Base-by-base conservation (phyloP, 1,140 invertebrate species). In the Solen grandis region DNA sequence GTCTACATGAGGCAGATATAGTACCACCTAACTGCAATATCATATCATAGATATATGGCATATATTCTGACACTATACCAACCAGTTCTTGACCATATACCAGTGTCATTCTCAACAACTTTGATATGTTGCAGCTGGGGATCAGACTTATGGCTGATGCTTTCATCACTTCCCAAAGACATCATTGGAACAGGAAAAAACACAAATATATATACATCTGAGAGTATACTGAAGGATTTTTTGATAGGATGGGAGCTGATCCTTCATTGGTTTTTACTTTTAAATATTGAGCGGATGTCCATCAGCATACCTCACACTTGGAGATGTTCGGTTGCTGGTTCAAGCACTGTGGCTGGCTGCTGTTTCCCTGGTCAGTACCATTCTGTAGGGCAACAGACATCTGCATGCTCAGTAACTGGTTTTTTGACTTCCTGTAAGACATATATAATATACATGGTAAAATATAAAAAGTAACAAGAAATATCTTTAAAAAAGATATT, bases 271-370 rank as follows among this genome's bases (percentile, higher is more conserved):
- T 3, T 36, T n/a, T 13, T 0, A 65, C n/a, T 13, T 19, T 19
- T 36, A 60, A 41, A n/a, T 22, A n/a, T 3, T 25, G 22, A 57
- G 10, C 22, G 36, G 22, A 35, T 33, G 13, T 1, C 8, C n/a
- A n/a, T 59, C n/a, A 50, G 35, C 60, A 60, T 82, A 91, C 94
- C 93, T 97, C 95, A 94, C 97, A 98, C 89, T 95, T 95, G 55
- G 93, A 93, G 13, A 94, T 91, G 69, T 92, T 92, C n/a, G 92
- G 90, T 77, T 93, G 92, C 81, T 90, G 75, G 76, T 90, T 89
- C 3, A 89, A 81, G 84, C 89, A 91, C 54, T 81, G 85, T 10
- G 90, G 33, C 55, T 73, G 80, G 25, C 81, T 84, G 57, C 83
- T 83, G 41, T 81, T 78, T 0, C 35, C 3, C 57, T 46, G 70